Base-by-base conservation (phyloP, 2,888 invertebrate genomes). In the Lasioglossum calceatum region DNA sequence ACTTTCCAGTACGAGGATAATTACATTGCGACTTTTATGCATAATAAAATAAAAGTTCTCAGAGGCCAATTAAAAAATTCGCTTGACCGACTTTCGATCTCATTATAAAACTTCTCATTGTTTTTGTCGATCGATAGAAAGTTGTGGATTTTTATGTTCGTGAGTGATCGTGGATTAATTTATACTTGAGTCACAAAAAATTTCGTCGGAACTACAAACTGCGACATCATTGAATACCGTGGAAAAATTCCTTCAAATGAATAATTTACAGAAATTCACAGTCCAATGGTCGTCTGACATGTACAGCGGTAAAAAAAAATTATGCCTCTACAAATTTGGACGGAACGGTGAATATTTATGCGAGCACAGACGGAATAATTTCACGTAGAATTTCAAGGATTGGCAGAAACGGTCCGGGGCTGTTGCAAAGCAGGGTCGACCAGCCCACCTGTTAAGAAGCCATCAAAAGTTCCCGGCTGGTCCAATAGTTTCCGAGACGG, bases 391-490 rank as follows among this genome's bases (percentile, higher is more conserved):
- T 61, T 14, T 61, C 27, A 4, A 32, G 5, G 14, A 16, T 27
- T 61, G 14, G 5, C 27, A 4, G 61, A 1, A 32, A 4, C 5
- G 16, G 27, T 10, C 14, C 1, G 61, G 14, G n/a, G 5, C 61
- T n/a, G 61, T 27, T 61, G 27, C 61, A 14, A 32, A 32, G 27
- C 27, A 61, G 27, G 27, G 5, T 2, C 5, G 61, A 14, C 61
- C 61, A 14, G 32, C 61, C 61, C 61, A 61, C 61, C 61, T 61
- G 61, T 61, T 61, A 61, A 61, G 61, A 27, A 61, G 27, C 61
- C 61, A 61, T 61, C 61, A 61, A 32, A 61, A 61, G 61, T 61
- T 61, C 14, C 16, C 5, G 27, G 27, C 5, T 61, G 14, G 5
- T 27, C 61, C 61, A 61, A 61, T 61, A 61, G 61, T 61, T 36